Evolutionary conservation across 2,797 vertebrate genomes (phyloP), one percentile per base, ranked within the genome.

Genomic region (Molossus alvarezi): DNA sequence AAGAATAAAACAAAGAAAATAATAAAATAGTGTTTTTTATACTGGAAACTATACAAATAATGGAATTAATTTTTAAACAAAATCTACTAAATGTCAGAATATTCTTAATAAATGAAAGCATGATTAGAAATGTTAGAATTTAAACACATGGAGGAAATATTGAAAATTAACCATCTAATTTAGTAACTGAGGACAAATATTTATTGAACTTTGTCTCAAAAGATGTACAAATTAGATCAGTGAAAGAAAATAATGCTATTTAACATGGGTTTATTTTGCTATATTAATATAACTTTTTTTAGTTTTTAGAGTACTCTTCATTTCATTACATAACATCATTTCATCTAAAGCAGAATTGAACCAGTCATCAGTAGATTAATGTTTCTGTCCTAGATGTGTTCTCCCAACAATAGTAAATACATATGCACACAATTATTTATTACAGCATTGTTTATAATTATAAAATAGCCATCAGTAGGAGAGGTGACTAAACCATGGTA

Each of bases 121-220:
- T 75, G 14, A 81, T 67, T 90, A 53, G 55, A 79, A 83, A 48
- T 88, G 29, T 85, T 84, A 77, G 51, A 67, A 88, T 90, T 91
- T 96, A 51, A 94, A 76, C 21, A 88, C 1, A 33, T 41, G 60
- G 11, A 23, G 8, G 18, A 76, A 82, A 14, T 62, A 94, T 94
- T 91, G 37, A 65, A 76, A 94, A 72, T 27, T 87, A 79, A 79
- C 29, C 9, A n/a, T 65, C 10, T 60, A 15, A 1, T 72, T 90
- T 91, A 93, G 33, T 55, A 79, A 67, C 15, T 14, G 18, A 88
- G 23, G 62, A 79, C 25, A 88, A 85, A 75, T 79, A 11, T 93
- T 90, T 88, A 48, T 89, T 79, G 37, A 88, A 55, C 57, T 69
- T 55, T 84, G 8, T 77, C 64, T 82, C 25, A 69, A 81, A 84